These are phyloP conservation scores for Lithophane socia DNA, from an alignment of 2,888 invertebrate species.

Conservation along the genomic window DNA sequence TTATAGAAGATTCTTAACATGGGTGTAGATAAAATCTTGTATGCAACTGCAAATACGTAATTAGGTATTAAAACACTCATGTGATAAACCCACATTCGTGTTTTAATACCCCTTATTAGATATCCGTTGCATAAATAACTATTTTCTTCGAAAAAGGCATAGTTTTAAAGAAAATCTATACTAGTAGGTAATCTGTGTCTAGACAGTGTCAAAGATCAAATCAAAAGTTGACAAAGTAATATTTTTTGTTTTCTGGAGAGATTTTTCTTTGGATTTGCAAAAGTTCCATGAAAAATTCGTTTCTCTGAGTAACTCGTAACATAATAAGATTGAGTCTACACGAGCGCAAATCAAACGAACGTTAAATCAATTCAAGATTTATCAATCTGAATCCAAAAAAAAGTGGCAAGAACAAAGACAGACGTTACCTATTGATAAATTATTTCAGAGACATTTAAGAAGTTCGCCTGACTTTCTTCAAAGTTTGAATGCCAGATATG, in stretches of 20 bases:
- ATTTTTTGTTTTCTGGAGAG: too few species aligned
- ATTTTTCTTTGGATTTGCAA: background rate
- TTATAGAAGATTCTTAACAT: too few species aligned
- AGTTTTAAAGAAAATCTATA: background rate
- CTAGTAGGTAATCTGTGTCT: background rate
- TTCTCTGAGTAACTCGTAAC: background rate
- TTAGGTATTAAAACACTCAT: too few species aligned
- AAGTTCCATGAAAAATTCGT: background rate
- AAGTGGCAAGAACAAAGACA: background rate
- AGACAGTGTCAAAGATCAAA: background rate
- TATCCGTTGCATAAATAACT: too few species aligned
- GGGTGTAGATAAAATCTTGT: too few species aligned
- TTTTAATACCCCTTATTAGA: too few species aligned
- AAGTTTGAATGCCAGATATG: slow-evolving; percentile 2
- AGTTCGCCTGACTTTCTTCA: background rate
- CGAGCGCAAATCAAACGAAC: background rate
- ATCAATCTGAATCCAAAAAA: background rate
- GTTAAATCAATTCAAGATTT: background rate
- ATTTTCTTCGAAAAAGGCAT: too few species aligned
- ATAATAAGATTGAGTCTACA: background rate
- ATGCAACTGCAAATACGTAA: too few species aligned
- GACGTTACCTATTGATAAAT: background rate
- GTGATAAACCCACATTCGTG: too few species aligned
- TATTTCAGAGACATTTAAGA: slow-evolving; percentile 7
- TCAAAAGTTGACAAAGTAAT: background rate